Conservation (phyloP, 1,140 invertebrate genomes). For the Zaprionus tsacasi region DNA sequence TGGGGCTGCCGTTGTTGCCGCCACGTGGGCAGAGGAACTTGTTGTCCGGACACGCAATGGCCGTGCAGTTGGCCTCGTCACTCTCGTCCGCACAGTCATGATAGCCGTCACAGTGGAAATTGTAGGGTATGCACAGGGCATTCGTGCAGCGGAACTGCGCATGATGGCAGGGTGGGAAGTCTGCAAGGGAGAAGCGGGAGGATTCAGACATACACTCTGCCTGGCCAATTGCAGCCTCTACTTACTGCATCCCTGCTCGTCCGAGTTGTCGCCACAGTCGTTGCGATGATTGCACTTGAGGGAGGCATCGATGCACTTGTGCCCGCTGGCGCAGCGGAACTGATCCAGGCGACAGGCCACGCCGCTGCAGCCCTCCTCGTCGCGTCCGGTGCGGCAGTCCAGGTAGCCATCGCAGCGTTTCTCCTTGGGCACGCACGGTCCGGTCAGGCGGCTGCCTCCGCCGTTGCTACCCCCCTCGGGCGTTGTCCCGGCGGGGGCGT, state of each 20-base stretch:
- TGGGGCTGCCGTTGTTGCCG: slow-evolving; percentile 88
- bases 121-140: slow-evolving; percentile 94
- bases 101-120: slow-evolving; percentile 93
- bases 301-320: slow-evolving; percentile 92
- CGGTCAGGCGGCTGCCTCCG: slow-evolving; percentile 85
- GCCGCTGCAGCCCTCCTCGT: slow-evolving; percentile 92
- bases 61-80: slow-evolving; percentile 95
- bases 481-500: slow-evolving; percentile 84
- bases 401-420: slow-evolving; percentile 95
- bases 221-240: slow-evolving; percentile 47
- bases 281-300: slow-evolving; percentile 95
- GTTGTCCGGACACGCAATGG: slow-evolving; percentile 94
- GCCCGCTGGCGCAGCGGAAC: slow-evolving; percentile 93
- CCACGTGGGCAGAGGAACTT: slow-evolving; percentile 96
- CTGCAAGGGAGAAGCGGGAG: slow-evolving; percentile 84
- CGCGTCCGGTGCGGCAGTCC: slow-evolving; percentile 94
- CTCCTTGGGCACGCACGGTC: slow-evolving; percentile 93
- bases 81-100: slow-evolving; percentile 93
- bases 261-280: slow-evolving; percentile 95
- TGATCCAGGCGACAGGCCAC: slow-evolving; percentile 92
- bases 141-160: slow-evolving; percentile 97
- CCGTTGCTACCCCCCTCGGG: slow-evolving; percentile 47
- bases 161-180: slow-evolving; percentile 94
- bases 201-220: too few relatives aligned
- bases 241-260: slow-evolving; percentile 94